Evolutionary conservation across 2,797 vertebrate genomes (phyloP).

Genomic region (Melanotaenia trifasciata): DNA sequence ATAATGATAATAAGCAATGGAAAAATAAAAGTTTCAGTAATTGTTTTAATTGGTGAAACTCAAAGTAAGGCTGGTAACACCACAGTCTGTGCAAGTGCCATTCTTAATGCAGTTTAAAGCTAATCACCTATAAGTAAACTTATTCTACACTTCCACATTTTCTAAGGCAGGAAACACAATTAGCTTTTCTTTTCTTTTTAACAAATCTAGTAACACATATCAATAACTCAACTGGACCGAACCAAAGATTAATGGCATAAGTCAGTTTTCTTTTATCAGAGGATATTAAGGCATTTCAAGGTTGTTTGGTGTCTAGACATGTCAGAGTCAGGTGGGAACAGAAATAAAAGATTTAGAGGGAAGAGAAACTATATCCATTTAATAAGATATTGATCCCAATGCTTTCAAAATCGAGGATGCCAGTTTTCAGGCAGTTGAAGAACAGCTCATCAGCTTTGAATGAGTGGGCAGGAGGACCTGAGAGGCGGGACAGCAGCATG

Average conservation of each 20-base stretch:
- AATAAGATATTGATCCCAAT: slow-evolving; percentile 77
- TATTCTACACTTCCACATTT: slow-evolving; percentile 14
- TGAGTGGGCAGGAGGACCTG: slow-evolving; percentile 56
- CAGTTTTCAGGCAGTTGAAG: slow-evolving; percentile 65
- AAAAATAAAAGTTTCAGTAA: slow-evolving; percentile 12
- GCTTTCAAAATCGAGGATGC: slow-evolving; percentile 66
- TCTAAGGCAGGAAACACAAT: slow-evolving; percentile 42
- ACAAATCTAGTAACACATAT: slow-evolving; percentile 46
- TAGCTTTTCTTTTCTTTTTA: slow-evolving; percentile 16
- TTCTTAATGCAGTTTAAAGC: slow-evolving; percentile 21
- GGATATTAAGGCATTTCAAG: slow-evolving; percentile 51
- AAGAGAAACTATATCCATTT: slow-evolving; percentile 50
- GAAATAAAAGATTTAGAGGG: slow-evolving; percentile 22
- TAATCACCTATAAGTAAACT: slow-evolving; percentile 19
- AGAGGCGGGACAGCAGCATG: slow-evolving; percentile 47
- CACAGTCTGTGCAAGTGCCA: slow-evolving; percentile 8
- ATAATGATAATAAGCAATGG: background rate
- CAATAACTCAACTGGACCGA: slow-evolving; percentile 34
- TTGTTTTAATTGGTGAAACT: background rate
- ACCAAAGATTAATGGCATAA: slow-evolving; percentile 17
- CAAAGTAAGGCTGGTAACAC: background rate
- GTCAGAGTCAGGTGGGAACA: slow-evolving; percentile 43
- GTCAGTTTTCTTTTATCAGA: slow-evolving; percentile 9
- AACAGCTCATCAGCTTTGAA: slow-evolving; percentile 72
- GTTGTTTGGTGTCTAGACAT: slow-evolving; percentile 49